Evolutionary conservation across 2,888 invertebrate species (phyloP), one percentile per base, ranked within the genome.

Genomic region (Drosophila cracens): DNA sequence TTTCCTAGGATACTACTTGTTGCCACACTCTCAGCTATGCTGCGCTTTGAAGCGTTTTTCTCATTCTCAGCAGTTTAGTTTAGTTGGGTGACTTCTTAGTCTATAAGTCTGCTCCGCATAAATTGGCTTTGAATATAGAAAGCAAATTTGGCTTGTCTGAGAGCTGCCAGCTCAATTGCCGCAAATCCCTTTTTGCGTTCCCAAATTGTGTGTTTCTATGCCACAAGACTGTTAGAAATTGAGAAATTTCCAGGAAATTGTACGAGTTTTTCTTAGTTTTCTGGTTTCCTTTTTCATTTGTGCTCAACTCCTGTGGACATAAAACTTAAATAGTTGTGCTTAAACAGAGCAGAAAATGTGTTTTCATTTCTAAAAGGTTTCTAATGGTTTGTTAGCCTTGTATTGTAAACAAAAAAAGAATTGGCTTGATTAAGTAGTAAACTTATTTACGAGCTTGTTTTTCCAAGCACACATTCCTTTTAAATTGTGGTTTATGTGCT

Each of bases 401-500:
- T 34, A 13, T 13, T 18, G 38, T 7, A 51, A 56, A 56, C 38
- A 40, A 25, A 31, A 31, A 54, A 36, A 27, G 38, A 54, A 38
- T 18, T 27, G 38, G 31, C 58, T 65, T 64, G 46, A 79, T 70
- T 61, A 70, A 74, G 77, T 36, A 64, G 61, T 75, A 67, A 64
- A 79, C 62, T 71, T 67, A 48, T 61, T 66, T 51, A 51, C 64
- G 40, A 65, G 48, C 58, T 25, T 61, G 53, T 48, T 43, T 64
- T 21, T 43, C 25, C 7, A 48, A 4, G 11, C 36, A 52, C 21
- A 60, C 21, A 54, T 64, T 34, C n/a, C 34, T 31, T 29, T 63
- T 21, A 56, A 62, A 63, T 63, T 56, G 59, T 60, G 66, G 60
- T 70, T 77, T 36, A 63, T 77, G 21, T 63, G 59, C 46, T 46